Conservation (phyloP, 2,888 invertebrate species). For the Lithodes maja region DNA sequence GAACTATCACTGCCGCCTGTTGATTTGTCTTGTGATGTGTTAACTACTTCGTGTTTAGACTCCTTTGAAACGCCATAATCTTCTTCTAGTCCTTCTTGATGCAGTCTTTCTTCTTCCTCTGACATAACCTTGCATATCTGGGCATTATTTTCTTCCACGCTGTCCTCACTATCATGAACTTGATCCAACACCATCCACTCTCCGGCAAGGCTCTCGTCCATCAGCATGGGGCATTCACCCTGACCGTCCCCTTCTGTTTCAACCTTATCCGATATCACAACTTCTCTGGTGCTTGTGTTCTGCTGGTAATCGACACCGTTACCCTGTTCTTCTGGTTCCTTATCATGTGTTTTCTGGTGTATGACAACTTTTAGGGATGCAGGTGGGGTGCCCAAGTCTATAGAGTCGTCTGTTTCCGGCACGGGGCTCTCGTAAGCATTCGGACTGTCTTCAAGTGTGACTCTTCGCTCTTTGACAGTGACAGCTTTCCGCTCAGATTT, state of each 20-base stretch:
- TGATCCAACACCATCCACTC: conserved; percentile 59
- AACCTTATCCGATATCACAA: not conserved
- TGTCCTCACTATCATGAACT: conserved; percentile 31
- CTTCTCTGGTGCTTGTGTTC: not conserved
- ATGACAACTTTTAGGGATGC: conserved; percentile 29
- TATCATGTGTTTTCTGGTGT: not conserved
- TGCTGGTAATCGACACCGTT: not conserved
- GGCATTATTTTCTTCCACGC: not conserved
- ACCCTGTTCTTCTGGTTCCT: not conserved
- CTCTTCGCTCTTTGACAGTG: not conserved
- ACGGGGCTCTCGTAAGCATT: not conserved
- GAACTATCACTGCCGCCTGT: too few relatives aligned
- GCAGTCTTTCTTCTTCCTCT: too few relatives aligned
- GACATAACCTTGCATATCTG: too few relatives aligned
- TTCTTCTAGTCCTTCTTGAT: too few relatives aligned
- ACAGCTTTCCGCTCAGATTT: not conserved
- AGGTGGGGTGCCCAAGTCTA: not conserved
- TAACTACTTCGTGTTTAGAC: too few relatives aligned
- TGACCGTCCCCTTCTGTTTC: not conserved
- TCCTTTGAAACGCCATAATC: too few relatives aligned
- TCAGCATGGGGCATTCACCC: not conserved
- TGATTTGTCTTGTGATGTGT: too few relatives aligned
- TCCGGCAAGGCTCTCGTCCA: conserved; percentile 24
- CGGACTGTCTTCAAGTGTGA: not conserved
- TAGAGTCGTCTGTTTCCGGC: not conserved